Evolutionary conservation across 2,113 vertebrate species (phyloP).

Genomic region (Nycticorax nycticorax): DNA sequence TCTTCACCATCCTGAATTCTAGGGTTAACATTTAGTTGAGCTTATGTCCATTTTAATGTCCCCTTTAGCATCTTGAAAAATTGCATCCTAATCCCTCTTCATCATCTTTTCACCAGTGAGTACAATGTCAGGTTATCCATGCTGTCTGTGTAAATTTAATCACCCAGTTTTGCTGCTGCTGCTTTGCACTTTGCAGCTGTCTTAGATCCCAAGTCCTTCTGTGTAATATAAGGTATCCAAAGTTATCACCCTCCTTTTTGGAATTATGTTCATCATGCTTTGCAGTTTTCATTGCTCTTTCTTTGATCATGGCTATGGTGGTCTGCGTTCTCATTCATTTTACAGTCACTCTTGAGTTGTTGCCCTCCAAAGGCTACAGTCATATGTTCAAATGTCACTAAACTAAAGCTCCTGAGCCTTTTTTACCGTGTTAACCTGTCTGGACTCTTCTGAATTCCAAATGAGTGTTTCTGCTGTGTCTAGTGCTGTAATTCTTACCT

Average conservation of each 20-base stretch:
- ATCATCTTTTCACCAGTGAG: neutral
- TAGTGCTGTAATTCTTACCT: neutral
- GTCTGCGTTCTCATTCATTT: neutral
- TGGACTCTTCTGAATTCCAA: neutral
- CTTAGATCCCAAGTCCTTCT: neutral
- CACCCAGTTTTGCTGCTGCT: neutral
- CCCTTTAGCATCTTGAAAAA: slow-evolving; percentile 29
- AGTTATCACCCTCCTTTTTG: neutral
- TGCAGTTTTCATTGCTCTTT: neutral
- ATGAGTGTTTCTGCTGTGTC: neutral
- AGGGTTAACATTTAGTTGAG: neutral
- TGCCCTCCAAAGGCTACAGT: neutral
- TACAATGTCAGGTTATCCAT: neutral
- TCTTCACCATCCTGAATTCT: neutral
- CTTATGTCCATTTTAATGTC: slow-evolving; percentile 17
- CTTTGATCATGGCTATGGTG: neutral
- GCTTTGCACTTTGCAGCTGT: slow-evolving; percentile 22
- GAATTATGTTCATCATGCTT: neutral
- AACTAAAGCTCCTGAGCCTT: neutral
- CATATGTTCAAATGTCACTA: neutral
- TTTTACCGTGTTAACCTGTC: neutral
- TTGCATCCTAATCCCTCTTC: slow-evolving; percentile 17
- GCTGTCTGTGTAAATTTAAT: neutral
- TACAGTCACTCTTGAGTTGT: neutral
- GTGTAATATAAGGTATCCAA: neutral